Percentiles rank a stretch among this genome's conserved stretches.
Conservation (phyloP, 2,888 invertebrate genomes). For the Steromphala cineraria region DNA sequence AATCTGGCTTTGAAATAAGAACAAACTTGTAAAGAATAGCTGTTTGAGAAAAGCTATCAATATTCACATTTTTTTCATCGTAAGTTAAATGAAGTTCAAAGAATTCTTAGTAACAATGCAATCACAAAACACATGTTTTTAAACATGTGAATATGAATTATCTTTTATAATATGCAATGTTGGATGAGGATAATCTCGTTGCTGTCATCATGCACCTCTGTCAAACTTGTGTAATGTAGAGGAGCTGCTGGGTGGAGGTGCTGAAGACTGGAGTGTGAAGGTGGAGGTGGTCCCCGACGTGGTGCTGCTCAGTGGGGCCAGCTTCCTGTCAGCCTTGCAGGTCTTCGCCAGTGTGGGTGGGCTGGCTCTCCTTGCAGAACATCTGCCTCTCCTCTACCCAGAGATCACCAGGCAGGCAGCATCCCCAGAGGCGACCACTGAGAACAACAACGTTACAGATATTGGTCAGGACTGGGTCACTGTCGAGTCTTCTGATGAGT, state of each 20-base stretch:
- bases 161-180: too few species aligned
- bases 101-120: too few species aligned
- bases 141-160: too few species aligned
- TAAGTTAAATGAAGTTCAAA: too few species aligned
- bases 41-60: too few species aligned
- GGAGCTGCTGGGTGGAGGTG: not conserved
- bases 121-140: too few species aligned
- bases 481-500: slow-evolving; percentile 76
- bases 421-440: slow-evolving; percentile 33
- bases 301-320: slow-evolving; percentile 61
- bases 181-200: too few species aligned
- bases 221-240: too few species aligned
- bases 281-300: slow-evolving; percentile 62
- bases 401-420: slow-evolving; percentile 80
- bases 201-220: too few species aligned
- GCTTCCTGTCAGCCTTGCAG: slow-evolving; percentile 81
- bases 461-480: slow-evolving; percentile 78
- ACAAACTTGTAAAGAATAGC: too few species aligned
- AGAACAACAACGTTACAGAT: slow-evolving; percentile 41
- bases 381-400: slow-evolving; percentile 91
- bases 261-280: slow-evolving; percentile 43
- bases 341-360: slow-evolving; percentile 93
- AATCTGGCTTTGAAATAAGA: too few species aligned
- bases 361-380: slow-evolving; percentile 89
- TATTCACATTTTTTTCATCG: too few species aligned